A percentile compares a stretch with the other conserved stretches of the same genome.
phyloP scores from a whole-genome alignment of 1,140 invertebrate genomes.

The Rhizoglyphus robini region DNA sequence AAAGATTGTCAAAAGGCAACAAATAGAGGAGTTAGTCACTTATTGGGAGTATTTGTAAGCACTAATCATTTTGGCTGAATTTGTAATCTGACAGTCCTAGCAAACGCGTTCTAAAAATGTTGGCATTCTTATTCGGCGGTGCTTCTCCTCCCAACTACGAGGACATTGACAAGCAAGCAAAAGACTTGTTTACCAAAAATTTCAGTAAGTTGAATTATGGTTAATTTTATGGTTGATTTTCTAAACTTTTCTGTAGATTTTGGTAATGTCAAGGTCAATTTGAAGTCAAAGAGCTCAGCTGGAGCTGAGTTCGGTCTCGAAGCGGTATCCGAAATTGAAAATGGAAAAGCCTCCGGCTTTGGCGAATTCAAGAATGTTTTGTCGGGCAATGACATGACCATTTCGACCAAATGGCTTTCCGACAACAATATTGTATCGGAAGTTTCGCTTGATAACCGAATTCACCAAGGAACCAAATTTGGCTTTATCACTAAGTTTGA shows the following conservation, averaged over 20 bases:
- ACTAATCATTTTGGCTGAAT: too few relatives aligned
- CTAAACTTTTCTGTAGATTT: not conserved
- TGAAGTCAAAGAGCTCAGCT: not conserved
- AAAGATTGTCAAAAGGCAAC: not conserved
- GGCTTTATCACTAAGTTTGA: not conserved
- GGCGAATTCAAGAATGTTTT: not conserved
- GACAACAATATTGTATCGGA: not conserved
- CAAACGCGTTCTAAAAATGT: not conserved
- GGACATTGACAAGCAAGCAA: slow-evolving; percentile 87
- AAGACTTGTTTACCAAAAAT: slow-evolving; percentile 87
- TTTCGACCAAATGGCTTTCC: not conserved
- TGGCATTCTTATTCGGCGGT: not conserved
- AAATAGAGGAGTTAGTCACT: not conserved
- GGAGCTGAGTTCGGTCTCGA: not conserved
- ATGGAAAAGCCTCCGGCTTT: not conserved
- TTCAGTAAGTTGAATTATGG: slow-evolving; percentile 46
- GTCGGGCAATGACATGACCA: not conserved
- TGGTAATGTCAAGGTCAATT: not conserved
- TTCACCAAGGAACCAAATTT: not conserved
- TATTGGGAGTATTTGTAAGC: too few relatives aligned
- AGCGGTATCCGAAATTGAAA: not conserved
- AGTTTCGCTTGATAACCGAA: not conserved
- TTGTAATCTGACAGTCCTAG: not conserved
- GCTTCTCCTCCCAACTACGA: slow-evolving; percentile 64
- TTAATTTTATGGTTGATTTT: not conserved